Percentiles rank a stretch among this genome's conserved stretches.
Evolutionary conservation across 2,888 invertebrate species (phyloP).

Genomic region (Drosophila affinis): DNA sequence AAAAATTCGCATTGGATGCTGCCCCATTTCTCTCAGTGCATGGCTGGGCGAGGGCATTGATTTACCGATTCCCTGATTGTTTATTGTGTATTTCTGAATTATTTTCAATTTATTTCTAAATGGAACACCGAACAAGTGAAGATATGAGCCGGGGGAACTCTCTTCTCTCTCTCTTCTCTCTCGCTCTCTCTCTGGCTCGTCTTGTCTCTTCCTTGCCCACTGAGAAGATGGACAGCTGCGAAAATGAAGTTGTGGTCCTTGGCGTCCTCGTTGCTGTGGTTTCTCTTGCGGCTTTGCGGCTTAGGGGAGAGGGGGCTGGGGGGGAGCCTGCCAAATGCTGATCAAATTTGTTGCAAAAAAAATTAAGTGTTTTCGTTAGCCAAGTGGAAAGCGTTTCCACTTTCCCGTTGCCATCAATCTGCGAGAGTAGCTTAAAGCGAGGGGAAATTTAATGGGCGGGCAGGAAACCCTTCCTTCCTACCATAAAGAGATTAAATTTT

Average conservation of each 20-base stretch:
- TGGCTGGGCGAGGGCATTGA: neutral
- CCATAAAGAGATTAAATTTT: conserved; percentile 29
- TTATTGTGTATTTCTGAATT: no score
- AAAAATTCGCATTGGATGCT: neutral
- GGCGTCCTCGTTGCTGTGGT: neutral
- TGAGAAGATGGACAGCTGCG: conserved; percentile 39
- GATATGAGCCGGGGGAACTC: no score
- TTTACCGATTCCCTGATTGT: no score
- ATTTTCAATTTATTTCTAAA: no score
- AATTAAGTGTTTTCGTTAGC: conserved; percentile 35
- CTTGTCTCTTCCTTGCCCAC: no score
- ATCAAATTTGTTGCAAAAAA: conserved; percentile 31
- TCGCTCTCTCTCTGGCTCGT: no score
- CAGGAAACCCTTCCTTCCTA: neutral
- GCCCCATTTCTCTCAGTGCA: neutral
- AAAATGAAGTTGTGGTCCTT: neutral
- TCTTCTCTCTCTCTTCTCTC: no score
- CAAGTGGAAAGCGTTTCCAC: conserved; percentile 35
- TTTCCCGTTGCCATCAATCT: conserved; percentile 6
- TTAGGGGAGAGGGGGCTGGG: neutral
- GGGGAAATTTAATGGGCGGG: conserved; percentile 14
- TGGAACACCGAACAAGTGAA: no score
- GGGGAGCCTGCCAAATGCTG: conserved; percentile 3
- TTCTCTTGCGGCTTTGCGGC: neutral
- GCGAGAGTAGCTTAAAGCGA: conserved; percentile 22